These are phyloP conservation scores for Passer montanus DNA, from an alignment of 2,113 vertebrate genomes.

Conservation along the genomic window DNA sequence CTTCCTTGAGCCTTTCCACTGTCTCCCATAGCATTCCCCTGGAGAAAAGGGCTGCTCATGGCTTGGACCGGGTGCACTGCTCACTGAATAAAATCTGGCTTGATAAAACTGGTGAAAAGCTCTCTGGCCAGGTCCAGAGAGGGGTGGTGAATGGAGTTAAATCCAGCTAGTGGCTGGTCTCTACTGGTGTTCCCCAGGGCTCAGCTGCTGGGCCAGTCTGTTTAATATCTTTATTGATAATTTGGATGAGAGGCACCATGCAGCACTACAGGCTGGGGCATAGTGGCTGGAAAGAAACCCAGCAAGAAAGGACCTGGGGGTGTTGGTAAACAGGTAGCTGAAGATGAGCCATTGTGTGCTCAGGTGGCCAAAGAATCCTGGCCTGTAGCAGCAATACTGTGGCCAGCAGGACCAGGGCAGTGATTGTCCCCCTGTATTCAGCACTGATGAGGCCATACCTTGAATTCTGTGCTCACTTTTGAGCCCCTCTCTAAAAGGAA, in stretches of 20 bases:
- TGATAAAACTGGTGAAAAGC: neutral
- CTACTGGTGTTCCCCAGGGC: neutral
- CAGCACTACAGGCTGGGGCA: neutral
- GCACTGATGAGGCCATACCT: neutral
- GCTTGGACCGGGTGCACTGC: no score
- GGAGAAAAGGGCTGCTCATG: no score
- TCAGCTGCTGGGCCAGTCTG: neutral
- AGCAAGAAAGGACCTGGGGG: neutral
- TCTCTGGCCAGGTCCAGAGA: neutral
- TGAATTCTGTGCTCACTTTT: neutral
- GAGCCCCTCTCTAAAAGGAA: neutral
- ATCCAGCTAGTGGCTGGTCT: neutral
- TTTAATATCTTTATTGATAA: neutral
- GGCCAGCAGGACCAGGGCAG: neutral
- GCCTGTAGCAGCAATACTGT: neutral
- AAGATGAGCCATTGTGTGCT: neutral
- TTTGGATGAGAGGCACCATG: neutral
- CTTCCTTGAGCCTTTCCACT: no score
- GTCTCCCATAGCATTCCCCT: no score
- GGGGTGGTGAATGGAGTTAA: neutral
- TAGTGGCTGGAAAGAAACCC: neutral
- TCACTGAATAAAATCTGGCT: neutral
- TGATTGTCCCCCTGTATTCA: accelerated
- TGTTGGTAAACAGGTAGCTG: neutral
- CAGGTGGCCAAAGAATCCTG: neutral